Base-by-base conservation (phyloP, 2,888 invertebrate genomes). In the Xestia rhomboidea region DNA sequence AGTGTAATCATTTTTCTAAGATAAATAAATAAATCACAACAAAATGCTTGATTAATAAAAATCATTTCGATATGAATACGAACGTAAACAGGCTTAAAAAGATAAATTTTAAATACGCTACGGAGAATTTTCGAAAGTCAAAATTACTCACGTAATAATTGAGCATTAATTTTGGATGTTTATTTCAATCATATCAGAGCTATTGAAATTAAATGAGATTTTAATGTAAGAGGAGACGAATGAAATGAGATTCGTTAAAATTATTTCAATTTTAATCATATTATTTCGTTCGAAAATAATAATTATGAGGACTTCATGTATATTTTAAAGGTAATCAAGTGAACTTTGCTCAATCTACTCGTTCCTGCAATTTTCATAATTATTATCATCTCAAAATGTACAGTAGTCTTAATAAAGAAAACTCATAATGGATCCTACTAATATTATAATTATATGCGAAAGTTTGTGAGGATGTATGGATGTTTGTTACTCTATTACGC, bases 171-270 rank as follows among this genome's bases (percentile, higher is more conserved):
- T 77, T 81, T 34, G 34, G 34, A 77, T 77, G 82, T 81, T 76
- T 63, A 71, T 77, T 63, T 54, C 80, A 81, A 82, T 82, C 77
- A 77, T 63, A 78, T 77, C 57, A 24, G 63, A 63, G 77, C 62
- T 44, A 82, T 77, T 81, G 70, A 81, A 81, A 70, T 62, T 38
- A 80, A 80, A 81, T 82, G 77, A 68, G 76, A 68, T 77, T 81
- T 81, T 82, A 81, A 77, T 81, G 41, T 76, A 68, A 49, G 27
- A 77, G 54, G 62, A 66, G 24, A 57, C 41, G 54, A 77, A 63
- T 77, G 82, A 68, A 80, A 81, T 49, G 77, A 64, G 38, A 21
- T 77, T 71, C 77, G 41, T 81, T 80, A 15, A 71, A 68, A 77
- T 81, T 41, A 71, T 77, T 82, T 81, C 70, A 68, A 81, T 82